Evolutionary conservation across 2,888 invertebrate species (phyloP), one percentile per base, ranked within the genome.

Genomic region (Amblyjoppa fuscipennis): DNA sequence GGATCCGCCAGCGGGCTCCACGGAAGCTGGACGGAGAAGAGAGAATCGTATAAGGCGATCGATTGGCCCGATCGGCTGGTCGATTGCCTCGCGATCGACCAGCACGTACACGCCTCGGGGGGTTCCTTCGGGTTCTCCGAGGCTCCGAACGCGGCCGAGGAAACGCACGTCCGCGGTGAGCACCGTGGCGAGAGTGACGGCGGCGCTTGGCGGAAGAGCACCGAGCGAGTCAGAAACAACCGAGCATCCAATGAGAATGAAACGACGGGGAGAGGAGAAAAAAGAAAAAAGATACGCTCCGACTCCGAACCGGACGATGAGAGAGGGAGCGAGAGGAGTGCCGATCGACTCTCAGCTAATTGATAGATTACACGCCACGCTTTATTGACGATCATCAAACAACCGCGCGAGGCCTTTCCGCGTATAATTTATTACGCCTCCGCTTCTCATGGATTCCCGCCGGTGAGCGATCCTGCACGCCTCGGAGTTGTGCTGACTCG

Each of bases 291-390:
- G 69, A 83, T 81, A 49, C 74, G 51, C 74, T 77, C 75, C 11
- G 49, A 79, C 41, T 51, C 38, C 38, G 49, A 13, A 13, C 6
- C 59, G 11, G 53, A 28, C 13, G 68, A 13, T 45, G 61, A 53
- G 49, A 41, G 64, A 75, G 66, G n/a, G 74, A 77, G 81, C 70
- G 76, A 70, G 86, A 77, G 74, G 45, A 49, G 85, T 11, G 51
- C 59, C 80, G 87, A 88, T 84, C 84, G 81, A 81, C 76, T 84
- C 78, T 87, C 83, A 81, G 73, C 88, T 89, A 88, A 90, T 89
- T 89, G 89, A 90, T 89, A 90, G 89, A 90, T 90, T 89, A 88
- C 87, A 89, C 84, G 87, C 84, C 86, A 86, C 85, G 86, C 84
- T 88, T 88, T 89, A 90, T 89, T 87, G 89, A 88, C 84, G 84